Evolutionary conservation across 2,113 vertebrate genomes (phyloP).

Genomic region (Pollimyrus isidori): DNA sequence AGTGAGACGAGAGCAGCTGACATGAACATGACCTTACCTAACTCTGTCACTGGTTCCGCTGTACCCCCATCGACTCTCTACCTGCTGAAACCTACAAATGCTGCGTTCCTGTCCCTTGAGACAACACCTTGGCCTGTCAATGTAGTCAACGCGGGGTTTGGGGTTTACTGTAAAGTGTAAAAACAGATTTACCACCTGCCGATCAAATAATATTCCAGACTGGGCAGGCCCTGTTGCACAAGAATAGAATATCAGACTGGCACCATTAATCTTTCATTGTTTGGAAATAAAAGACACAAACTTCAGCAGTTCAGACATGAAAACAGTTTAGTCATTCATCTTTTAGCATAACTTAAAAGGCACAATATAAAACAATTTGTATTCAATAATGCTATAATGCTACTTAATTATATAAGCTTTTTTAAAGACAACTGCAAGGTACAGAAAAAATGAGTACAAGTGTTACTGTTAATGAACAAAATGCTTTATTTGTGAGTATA

Average conservation of each 20-base stretch:
- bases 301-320: constrained; percentile 31
- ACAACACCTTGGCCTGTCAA: constrained; percentile 84
- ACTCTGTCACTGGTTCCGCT: constrained; percentile 89
- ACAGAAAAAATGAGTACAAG: background rate
- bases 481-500: background rate
- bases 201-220: constrained; percentile 85
- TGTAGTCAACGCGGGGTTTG: constrained; percentile 87
- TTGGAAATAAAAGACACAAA: constrained; percentile 34
- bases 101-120: constrained; percentile 87
- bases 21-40: constrained; percentile 58
- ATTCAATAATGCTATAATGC: background rate
- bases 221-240: constrained; percentile 82
- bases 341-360: background rate
- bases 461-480: background rate
- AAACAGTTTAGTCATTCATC: background rate
- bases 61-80: constrained; percentile 95
- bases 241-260: constrained; percentile 60
- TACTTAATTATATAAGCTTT: background rate
- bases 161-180: constrained; percentile 95
- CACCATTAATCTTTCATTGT: constrained; percentile 44
- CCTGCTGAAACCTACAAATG: constrained; percentile 83
- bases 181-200: constrained; percentile 91
- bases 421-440: background rate
- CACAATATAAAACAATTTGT: background rate
- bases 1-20: background rate